phyloP scores from a whole-genome alignment of 2,797 vertebrate species.

The Champsocephalus esox region DNA sequence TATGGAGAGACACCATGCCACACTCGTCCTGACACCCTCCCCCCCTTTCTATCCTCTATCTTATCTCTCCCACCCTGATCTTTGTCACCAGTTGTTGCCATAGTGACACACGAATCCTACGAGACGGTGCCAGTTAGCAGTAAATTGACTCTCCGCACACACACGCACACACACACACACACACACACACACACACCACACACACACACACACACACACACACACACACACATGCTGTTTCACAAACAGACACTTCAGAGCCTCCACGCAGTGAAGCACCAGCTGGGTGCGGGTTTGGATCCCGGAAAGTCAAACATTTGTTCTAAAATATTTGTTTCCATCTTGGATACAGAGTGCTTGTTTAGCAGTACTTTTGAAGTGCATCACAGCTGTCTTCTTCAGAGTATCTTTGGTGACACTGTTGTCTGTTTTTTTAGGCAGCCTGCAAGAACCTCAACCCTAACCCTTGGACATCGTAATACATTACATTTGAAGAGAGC shows the following conservation, averaged over 20 bases:
- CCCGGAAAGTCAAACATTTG: neutral
- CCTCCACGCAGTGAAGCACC: neutral
- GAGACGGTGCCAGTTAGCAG: conserved; percentile 49
- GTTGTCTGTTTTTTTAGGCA: neutral
- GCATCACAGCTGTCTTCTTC: neutral
- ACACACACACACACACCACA: conserved; percentile 14
- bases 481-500: neutral
- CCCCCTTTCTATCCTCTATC: neutral
- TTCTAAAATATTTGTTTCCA: neutral
- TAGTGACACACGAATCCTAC: conserved; percentile 58
- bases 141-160: conserved; percentile 39
- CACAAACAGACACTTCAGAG: conserved; percentile 14
- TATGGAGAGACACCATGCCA: neutral
- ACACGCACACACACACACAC: neutral
- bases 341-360: neutral
- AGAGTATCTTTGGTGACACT: neutral
- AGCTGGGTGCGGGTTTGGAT: too few species aligned
- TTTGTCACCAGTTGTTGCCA: conserved; percentile 67
- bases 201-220: neutral
- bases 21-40: neutral
- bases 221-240: conserved; percentile 3
- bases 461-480: neutral
- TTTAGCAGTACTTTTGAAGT: neutral
- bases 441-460: too few species aligned
- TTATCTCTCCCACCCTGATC: conserved; percentile 43